Conservation (phyloP, 2,888 invertebrate genomes). For the Drymonia ruficornis region DNA sequence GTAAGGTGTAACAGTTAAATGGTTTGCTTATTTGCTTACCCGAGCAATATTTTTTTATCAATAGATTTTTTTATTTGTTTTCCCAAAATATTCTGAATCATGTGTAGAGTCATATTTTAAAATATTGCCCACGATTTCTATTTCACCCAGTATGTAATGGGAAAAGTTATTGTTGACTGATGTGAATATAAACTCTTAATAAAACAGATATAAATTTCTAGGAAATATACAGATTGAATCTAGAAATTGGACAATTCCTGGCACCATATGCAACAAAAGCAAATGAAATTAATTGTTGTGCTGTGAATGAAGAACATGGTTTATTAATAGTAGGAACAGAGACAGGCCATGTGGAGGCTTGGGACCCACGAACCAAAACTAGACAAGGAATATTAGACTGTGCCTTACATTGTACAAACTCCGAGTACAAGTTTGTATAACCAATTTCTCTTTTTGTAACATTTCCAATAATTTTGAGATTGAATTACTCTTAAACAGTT, state of each 20-base stretch:
- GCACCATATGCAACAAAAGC: constrained; percentile 92
- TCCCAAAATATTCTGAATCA: too few species aligned
- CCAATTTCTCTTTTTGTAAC: neutral
- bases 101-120: too few species aligned
- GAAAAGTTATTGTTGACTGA: too few species aligned
- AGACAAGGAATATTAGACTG: constrained; percentile 94
- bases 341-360: constrained; percentile 97
- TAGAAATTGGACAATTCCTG: constrained; percentile 97
- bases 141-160: too few species aligned
- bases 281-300: constrained; percentile 91
- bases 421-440: constrained; percentile 69
- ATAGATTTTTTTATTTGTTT: too few species aligned
- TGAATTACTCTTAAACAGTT: neutral
- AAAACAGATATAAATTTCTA: constrained; percentile 57
- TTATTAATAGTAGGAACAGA: constrained; percentile 94
- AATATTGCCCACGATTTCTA: too few species aligned
- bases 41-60: too few species aligned
- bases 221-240: constrained; percentile 97
- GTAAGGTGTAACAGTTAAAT: too few species aligned
- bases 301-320: constrained; percentile 95
- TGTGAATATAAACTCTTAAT: neutral
- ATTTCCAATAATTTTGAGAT: neutral
- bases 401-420: constrained; percentile 86
- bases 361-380: constrained; percentile 95
- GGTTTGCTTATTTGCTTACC: too few species aligned